A percentile compares a stretch with the other conserved stretches of the same genome.
Evolutionary conservation across 92 coral and sea anemone genomes (phyloP).

Genomic region (Parazoanthus swiftii): DNA sequence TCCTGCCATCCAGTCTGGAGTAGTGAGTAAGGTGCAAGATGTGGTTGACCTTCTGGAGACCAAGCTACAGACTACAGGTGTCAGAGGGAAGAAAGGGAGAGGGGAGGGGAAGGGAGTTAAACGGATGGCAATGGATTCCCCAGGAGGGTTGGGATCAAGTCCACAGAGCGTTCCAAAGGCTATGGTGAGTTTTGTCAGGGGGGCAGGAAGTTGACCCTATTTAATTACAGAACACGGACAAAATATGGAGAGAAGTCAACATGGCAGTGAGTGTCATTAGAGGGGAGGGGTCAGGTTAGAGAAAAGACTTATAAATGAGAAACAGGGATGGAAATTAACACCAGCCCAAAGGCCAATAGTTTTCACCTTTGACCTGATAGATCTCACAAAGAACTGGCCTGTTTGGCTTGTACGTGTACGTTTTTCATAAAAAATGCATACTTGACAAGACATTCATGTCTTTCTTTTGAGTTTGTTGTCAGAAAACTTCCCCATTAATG

Average conservation of each 20-base stretch:
- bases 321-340: too few species aligned
- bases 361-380: too few species aligned
- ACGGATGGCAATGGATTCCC: constrained; percentile 2
- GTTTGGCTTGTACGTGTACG: too few species aligned
- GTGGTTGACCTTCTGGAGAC: constrained; percentile 60
- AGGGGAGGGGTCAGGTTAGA: not conserved
- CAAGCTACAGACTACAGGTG: constrained; percentile 14
- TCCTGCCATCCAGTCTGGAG: constrained; percentile 85
- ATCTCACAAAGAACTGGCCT: too few species aligned
- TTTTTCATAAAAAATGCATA: too few species aligned
- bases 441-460: too few species aligned
- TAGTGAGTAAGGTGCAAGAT: constrained; percentile 57
- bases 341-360: too few species aligned
- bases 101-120: constrained; percentile 50
- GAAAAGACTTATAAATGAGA: too few species aligned
- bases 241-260: too few species aligned
- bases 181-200: constrained; percentile 5
- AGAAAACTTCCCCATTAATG: too few species aligned
- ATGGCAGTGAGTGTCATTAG: too few species aligned
- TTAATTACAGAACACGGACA: not conserved
- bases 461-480: too few species aligned
- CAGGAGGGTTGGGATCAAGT: constrained; percentile 6
- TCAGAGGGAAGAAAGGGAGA: constrained; percentile 27
- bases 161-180: constrained; percentile 1
- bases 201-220: not conserved